phyloP scores from a whole-genome alignment of 1,140 invertebrate genomes.

The Oryzaephilus surinamensis region DNA sequence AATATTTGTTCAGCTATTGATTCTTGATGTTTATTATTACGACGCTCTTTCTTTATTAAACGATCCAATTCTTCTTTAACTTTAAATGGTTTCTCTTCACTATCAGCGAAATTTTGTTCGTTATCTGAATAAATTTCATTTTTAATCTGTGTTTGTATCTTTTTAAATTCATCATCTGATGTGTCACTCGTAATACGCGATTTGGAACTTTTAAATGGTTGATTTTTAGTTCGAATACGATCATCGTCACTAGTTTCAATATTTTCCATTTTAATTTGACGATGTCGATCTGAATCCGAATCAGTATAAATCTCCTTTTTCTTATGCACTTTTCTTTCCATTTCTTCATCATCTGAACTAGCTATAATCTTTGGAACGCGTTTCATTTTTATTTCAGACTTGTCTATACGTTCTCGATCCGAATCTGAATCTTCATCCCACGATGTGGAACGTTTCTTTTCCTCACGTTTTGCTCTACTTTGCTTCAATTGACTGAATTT shows the following conservation, averaged over 20 bases:
- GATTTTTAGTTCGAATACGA: conserved; percentile 26
- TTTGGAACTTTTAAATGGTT: conserved; percentile 39
- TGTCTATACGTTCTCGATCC: conserved; percentile 30
- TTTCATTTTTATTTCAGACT: conserved; percentile 33
- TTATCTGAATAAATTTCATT: conserved; percentile 41
- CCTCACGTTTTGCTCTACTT: conserved; percentile 69
- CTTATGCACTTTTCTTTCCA: conserved; percentile 20
- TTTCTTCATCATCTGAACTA: conserved; percentile 45
- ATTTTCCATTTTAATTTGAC: conserved; percentile 35
- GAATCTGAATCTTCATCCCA: conserved; percentile 76
- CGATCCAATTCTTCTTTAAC: conserved; percentile 27
- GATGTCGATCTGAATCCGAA: conserved; percentile 36
- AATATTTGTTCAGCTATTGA: conserved; percentile 19
- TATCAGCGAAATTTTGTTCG: conserved; percentile 43
- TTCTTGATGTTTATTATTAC: conserved; percentile 23
- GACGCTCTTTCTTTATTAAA: conserved; percentile 28
- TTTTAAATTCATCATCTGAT: conserved; percentile 45
- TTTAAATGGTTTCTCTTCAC: conserved; percentile 40
- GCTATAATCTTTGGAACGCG: conserved; percentile 40
- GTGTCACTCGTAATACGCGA: conserved; percentile 50
- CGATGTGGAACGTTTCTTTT: conserved; percentile 77
- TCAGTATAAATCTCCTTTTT: conserved; percentile 37
- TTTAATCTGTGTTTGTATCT: conserved; percentile 24
- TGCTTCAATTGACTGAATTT: conserved; percentile 84
- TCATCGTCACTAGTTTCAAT: conserved; percentile 33